phyloP scores from a whole-genome alignment of 1,140 invertebrate species.

The Tetragonula clypearis region DNA sequence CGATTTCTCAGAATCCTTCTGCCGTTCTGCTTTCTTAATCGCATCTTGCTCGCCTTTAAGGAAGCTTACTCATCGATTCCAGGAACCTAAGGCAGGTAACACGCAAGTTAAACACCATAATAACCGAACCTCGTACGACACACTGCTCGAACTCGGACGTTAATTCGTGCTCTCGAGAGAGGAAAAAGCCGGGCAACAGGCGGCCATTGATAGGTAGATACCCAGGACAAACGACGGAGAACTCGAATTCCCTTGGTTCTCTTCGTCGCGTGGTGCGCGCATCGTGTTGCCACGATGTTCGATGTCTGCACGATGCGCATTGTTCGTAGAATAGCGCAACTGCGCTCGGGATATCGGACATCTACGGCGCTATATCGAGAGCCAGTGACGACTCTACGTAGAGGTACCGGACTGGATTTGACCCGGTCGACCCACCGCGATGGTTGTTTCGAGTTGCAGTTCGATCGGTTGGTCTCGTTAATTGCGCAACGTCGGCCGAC shows the following conservation, averaged over 20 bases:
- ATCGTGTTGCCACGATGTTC: not conserved
- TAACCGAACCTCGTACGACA: not conserved
- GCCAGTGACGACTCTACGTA: constrained; percentile 49
- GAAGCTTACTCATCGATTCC: not conserved
- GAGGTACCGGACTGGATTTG: constrained; percentile 40
- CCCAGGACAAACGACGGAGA: not conserved
- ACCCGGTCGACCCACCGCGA: constrained; percentile 38
- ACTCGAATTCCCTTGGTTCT: constrained; percentile 12
- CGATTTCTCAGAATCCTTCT: not conserved
- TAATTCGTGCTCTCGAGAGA: not conserved
- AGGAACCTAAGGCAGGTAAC: not conserved
- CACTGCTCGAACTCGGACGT: not conserved
- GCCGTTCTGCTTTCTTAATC: not conserved
- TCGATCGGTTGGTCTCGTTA: constrained; percentile 60
- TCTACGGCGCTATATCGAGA: constrained; percentile 14
- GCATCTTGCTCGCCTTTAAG: not conserved
- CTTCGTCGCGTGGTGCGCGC: not conserved
- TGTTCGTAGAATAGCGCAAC: constrained; percentile 19
- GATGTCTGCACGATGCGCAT: not conserved
- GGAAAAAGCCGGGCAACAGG: not conserved
- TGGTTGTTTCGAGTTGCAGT: constrained; percentile 16
- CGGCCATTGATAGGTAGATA: not conserved
- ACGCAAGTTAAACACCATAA: not conserved
- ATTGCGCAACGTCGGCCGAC: constrained; percentile 55
- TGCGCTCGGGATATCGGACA: constrained; percentile 20